Evolutionary conservation across 1,140 invertebrate genomes (phyloP), one percentile per base, ranked within the genome.

Genomic region (Batillaria attramentaria): DNA sequence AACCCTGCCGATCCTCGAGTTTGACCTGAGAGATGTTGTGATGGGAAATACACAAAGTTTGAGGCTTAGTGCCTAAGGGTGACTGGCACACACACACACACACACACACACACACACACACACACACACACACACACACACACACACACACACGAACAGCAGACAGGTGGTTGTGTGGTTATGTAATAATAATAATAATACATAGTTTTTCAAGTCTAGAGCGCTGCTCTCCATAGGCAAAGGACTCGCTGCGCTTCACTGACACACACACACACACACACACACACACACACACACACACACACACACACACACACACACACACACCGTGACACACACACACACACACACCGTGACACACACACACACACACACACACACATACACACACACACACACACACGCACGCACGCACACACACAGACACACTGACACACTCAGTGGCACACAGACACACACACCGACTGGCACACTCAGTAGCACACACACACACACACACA

Each of bases 341-440:
- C 46, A 50, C 46, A 50, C 46, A 50, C 46, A 50, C 46, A 50
- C 46, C 10, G 10, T 13, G 10, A 50, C 46, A 50, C 46, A 50
- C 46, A 50, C 46, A 50, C 46, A 50, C 46, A 50, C 46, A 50
- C 46, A 50, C 46, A 50, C 46, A 50, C 46, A 50, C 46, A 50
- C 46, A 50, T 24, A 24, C 46, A 24, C 46, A 24, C 46, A 50
- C 46, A 50, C 46, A 50, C 46, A 50, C 46, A 50, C 46, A 50
- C 46, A 50, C 46, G 24, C 46, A 50, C 46, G 24, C 46, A 50
- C 46, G 24, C 46, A 50, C 46, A 50, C 46, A 50, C 46, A 50
- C 46, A 50, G 10, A 50, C 46, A 50, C 46, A 50, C 10, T 50
- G 10, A 13, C 46, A 13, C 46, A 13, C 46, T 50, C 46, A 13